Base-by-base conservation (phyloP, 2,113 vertebrate species). In the Myotis davidii region DNA sequence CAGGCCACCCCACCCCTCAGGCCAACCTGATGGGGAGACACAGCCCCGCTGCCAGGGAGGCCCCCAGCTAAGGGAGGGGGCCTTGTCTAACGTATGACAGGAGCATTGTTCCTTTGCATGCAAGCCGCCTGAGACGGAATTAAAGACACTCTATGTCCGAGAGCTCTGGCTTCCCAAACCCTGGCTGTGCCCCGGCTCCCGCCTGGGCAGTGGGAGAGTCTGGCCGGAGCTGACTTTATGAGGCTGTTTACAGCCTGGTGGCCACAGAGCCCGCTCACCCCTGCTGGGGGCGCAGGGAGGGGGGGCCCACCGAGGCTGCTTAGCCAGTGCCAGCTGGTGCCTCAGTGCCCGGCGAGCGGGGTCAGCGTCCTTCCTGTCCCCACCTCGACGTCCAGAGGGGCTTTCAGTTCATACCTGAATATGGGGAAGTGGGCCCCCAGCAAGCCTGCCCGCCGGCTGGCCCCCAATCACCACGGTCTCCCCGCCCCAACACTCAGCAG, bases 191-290 rank as follows among this genome's bases (percentile, higher is more conserved):
- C 73, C 79, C 25, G 0, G 8, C 82, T 82, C 67, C n/a, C 76
- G 79, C 50, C 56, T 90, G 14, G 23, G 72, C 65, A 87, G 27
- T 3, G 32, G 21, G 54, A 42, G 27, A 27, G 27, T 17, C 73
- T 34, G 82, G 50, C 74, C 86, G 16, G 64, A 59, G 37, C 83
- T 84, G 84, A 72, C 77, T 95, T 50, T 34, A 37, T 14, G 25
- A 56, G 48, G 76, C 54, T 76, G 32, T 92, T 69, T 64, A 72
- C 3, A 39, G 56, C 72, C 91, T 45, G 34, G n/a, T 82, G 78
- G 84, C 67, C 65, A 39, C 52, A 16, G 32, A 74, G 42, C 37
- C 69, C 42, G 27, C 37, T 93, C 54, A 56, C 64, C 52, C 45
- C 29, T n/a, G n/a, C 3, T 1, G 7, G 20, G 50, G 32, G 72